phyloP scores from a whole-genome alignment of 2,113 vertebrate genomes.

The Carassius carassius region DNA sequence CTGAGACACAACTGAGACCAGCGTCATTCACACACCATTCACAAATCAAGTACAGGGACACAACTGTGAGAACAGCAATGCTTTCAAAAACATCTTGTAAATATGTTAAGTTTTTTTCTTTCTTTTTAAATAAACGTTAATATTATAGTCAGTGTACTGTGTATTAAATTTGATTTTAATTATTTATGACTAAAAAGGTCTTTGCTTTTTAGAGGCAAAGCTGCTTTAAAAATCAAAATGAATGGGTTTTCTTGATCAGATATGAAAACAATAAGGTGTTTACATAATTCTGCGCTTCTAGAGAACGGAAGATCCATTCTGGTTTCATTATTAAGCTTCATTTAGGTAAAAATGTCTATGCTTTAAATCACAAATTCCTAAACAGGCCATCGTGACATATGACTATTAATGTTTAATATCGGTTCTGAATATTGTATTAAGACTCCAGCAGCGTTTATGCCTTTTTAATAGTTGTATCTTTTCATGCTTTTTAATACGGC shows the following conservation, averaged over 20 bases:
- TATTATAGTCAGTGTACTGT: constrained; percentile 95
- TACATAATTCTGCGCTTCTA: constrained; percentile 85
- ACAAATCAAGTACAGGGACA: constrained; percentile 74
- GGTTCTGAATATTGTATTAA: constrained; percentile 88
- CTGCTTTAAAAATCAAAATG: constrained; percentile 75
- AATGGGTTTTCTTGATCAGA: constrained; percentile 82
- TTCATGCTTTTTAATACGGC: constrained; percentile 83
- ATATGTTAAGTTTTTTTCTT: constrained; percentile 60
- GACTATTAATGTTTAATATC: constrained; percentile 82
- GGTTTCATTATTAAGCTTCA: constrained; percentile 85
- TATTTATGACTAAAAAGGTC: constrained; percentile 94
- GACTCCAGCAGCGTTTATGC: constrained; percentile 80
- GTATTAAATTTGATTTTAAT: constrained; percentile 91
- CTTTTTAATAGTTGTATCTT: constrained; percentile 85
- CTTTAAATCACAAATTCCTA: constrained; percentile 53
- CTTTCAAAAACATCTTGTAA: constrained; percentile 75
- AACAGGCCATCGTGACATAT: constrained; percentile 71
- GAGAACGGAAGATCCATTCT: constrained; percentile 78
- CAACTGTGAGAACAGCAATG: constrained; percentile 63
- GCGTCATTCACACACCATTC: not conserved
- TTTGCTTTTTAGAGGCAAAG: constrained; percentile 86
- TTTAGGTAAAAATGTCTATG: constrained; percentile 77
- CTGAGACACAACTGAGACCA: constrained; percentile 76
- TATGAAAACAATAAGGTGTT: constrained; percentile 84
- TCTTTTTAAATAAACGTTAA: constrained; percentile 84